Base-by-base conservation (phyloP, 2,797 vertebrate genomes). In the Philypnodon macrostomus region DNA sequence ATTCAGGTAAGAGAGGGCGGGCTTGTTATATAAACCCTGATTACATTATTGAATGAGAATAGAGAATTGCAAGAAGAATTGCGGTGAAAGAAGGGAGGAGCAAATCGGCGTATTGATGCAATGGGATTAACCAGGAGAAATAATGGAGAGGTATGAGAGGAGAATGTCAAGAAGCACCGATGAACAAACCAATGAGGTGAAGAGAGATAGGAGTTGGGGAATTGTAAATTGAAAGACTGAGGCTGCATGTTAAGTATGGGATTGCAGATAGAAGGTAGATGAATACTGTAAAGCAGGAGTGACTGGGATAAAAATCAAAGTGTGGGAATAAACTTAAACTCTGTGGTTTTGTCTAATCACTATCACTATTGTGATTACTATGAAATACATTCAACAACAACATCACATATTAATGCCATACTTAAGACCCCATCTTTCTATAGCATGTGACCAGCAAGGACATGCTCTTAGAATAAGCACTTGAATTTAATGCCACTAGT, bases 1-100 rank as follows among this genome's bases (percentile, higher is more conserved):
- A 92, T 99, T 72, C 96, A 99, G 95, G 97, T 98, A 60, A 76
- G 67, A 19, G 1, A 15, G 27, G n/a, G 38, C 19, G 52, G 15
- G 54, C 19, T 30, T 18, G 26, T 30, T 30, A 30, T 29, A 17
- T 30, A 31, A 30, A 30, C 44, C 10, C 41, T 5, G 16, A 33
- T 50, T 6, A 35, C 42, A 35, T 57, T 53, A 68, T 69, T 47
- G 56, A 40, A 54, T 23, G 21, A 6, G 16, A 39, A 53, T 36
- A 41, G 58, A 57, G 48, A n/a, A n/a, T 10, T n/a, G 37, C 57
- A 31, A 12, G 48, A 57, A 31, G 38, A 29, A 44, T 12, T 6
- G 5, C 24, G 7, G 49, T 29, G 40, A 60, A 51, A 41, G 16
- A 15, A 3, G 38, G 62, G 57, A 42, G 38, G 19, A 47, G 31